Evolutionary conservation across 2,797 vertebrate species (phyloP), one percentile per base, ranked within the genome.

Genomic region (Chelonia mydas): DNA sequence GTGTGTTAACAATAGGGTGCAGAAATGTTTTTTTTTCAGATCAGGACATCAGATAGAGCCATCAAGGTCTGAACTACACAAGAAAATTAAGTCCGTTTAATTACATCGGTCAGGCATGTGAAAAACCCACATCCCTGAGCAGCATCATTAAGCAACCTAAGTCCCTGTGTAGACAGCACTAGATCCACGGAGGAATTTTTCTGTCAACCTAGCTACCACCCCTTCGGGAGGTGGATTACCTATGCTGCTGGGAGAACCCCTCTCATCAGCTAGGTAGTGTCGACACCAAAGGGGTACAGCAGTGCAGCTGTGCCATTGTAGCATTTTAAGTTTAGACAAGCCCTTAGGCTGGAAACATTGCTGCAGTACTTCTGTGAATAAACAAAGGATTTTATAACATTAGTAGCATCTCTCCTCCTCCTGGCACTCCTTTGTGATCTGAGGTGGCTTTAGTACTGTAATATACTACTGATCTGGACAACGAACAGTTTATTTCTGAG

Each of bases 311-410:
- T 41, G 10, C 10, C n/a, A 72, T 3, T 72, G 65, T 23, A 72
- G n/a, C n/a, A 23, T 21, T 72, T 41, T 41, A 72, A 41, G 65
- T 41, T 65, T 23, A 72, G n/a, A 41, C n/a, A 81, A 51, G 23
- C 12, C n/a, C 49, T 2, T 6, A 1, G 88, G 49, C 59, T 65
- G 51, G 28, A 13, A 54, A 54, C 0, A 0, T 49, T 45, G 21
- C 78, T 1, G 0, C 54, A 50, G 21, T n/a, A 45, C 28, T 88
- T 47, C 72, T 49, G 27, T 27, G n/a, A 17, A 51, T 55, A 68
- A 89, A 13, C 74, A 45, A 28, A 37, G 3, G 12, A 51, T 49
- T 78, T 78, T 11, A 4, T 11, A n/a, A 5, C 7, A 55, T 37
- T 76, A 68, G 21, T 4, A 74, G 45, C 27, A 61, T 4, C 2